Base-by-base conservation (phyloP, 1,140 invertebrate genomes). In the Bombus huntii region DNA sequence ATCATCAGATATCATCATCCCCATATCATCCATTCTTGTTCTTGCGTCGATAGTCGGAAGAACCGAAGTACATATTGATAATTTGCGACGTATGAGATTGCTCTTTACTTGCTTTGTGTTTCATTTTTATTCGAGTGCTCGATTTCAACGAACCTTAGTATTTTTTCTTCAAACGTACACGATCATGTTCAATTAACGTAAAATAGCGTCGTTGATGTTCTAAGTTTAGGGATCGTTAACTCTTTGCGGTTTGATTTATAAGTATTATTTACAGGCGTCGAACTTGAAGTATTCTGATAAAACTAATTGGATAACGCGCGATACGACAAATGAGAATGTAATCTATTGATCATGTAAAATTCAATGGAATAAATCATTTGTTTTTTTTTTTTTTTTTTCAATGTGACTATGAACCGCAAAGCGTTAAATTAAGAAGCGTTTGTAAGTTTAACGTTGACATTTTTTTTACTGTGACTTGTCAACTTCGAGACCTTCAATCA, bases 1-100 rank as follows among this genome's bases (percentile, higher is more conserved):
- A 93, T 93, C 93, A 90, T 87, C 86, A 39, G 77, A 89, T 77
- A 93, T 92, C 92, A 91, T 93, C 93, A 90, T 75, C 73, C 37
- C 65, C 93, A 93, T 93, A 93, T 94, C 92, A 93, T 92, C 88
- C 93, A 93, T 94, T 85, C 83, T 91, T 80, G 88, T 90, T 88
- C 91, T 92, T 93, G 92, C 91, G 93, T 94, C 93, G 83, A 94
- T 93, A 89, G 91, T 92, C 86, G 75, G 65, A 77, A 76, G 65
- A 39, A 37, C 28, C 31, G 53, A 66, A 37, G 5, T 28, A 68
- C 88, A 78, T 73, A 80, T 83, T 47, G 80, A 0, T 73, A 62
- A 13, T 59, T 62, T 31, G 53, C 73, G 80, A 70, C 47, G 13
- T 53, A 22, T 22, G 25, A 15, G 25, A 15, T 34, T 22, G 28